phyloP scores from a whole-genome alignment of 2,888 invertebrate genomes.

The Tryphoninae sp. region DNA sequence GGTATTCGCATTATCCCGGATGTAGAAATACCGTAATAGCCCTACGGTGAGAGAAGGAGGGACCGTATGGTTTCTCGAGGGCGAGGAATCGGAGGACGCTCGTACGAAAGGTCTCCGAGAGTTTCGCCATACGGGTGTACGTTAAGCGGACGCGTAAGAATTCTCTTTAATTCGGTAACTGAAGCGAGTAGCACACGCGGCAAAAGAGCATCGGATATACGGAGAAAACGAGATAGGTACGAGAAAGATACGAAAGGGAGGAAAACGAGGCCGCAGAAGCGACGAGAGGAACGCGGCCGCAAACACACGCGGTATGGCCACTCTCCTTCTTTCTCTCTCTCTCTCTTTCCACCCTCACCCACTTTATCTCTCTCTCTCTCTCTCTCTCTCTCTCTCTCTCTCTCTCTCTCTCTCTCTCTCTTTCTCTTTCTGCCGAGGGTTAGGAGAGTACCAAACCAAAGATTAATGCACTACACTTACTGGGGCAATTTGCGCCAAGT shows the following conservation, averaged over 20 bases:
- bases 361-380: neutral
- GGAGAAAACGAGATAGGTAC: slow-evolving; percentile 45
- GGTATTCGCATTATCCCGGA: slow-evolving; percentile 78
- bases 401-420: neutral
- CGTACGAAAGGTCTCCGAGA: slow-evolving; percentile 22
- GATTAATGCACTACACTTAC: slow-evolving; percentile 81
- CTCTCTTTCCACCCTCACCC: neutral
- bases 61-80: slow-evolving; percentile 48
- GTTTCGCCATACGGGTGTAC: slow-evolving; percentile 30
- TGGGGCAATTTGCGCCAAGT: slow-evolving; percentile 81
- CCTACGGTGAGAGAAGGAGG: slow-evolving; percentile 24
- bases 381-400: neutral
- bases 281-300: slow-evolving; percentile 78
- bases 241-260: slow-evolving; percentile 67
- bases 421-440: neutral
- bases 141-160: slow-evolving; percentile 60
- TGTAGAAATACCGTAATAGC: slow-evolving; percentile 47
- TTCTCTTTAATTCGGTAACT: slow-evolving; percentile 50
- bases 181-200: slow-evolving; percentile 32
- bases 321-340: neutral
- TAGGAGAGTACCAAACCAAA: slow-evolving; percentile 79
- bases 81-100: slow-evolving; percentile 45
- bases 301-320: slow-evolving; percentile 76
- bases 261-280: slow-evolving; percentile 76
- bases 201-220: slow-evolving; percentile 48